These are phyloP conservation scores for Tortrix viridana DNA, from an alignment of 2,888 invertebrate genomes.

Conservation along the genomic window DNA sequence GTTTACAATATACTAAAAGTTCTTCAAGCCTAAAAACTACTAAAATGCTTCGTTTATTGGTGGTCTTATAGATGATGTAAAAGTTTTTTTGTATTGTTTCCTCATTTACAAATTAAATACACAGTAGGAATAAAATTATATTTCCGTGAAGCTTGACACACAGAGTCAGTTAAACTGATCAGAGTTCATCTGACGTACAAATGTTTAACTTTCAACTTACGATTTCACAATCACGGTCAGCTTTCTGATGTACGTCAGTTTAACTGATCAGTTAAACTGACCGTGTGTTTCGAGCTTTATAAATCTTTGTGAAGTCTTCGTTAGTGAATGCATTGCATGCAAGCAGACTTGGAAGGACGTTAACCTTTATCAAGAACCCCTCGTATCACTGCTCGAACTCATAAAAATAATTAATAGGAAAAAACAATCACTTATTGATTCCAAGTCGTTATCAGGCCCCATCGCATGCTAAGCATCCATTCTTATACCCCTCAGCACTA, in stretches of 20 bases:
- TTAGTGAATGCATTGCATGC: conserved; percentile 27
- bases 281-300: too few species aligned
- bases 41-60: neutral
- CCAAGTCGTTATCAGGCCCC: conserved; percentile 43
- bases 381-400: conserved; percentile 16
- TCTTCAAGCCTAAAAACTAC: neutral
- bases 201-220: too few species aligned
- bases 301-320: neutral
- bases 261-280: too few species aligned
- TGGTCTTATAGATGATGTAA: neutral
- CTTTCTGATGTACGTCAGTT: too few species aligned
- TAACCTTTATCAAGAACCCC: conserved; percentile 17
- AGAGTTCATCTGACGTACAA: too few species aligned
- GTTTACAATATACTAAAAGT: conserved; percentile 16
- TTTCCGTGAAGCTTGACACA: too few species aligned
- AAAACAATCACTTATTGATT: conserved; percentile 52
- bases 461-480: conserved; percentile 56
- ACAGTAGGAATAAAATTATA: too few species aligned
- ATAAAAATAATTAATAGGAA: conserved; percentile 56
- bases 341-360: conserved; percentile 15
- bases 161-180: too few species aligned
- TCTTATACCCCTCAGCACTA: conserved; percentile 44
- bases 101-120: neutral
- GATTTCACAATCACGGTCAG: too few species aligned
- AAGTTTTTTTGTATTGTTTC: neutral